Base-by-base conservation (phyloP, 1,140 invertebrate species). In the Hesperophylax magnus region DNA sequence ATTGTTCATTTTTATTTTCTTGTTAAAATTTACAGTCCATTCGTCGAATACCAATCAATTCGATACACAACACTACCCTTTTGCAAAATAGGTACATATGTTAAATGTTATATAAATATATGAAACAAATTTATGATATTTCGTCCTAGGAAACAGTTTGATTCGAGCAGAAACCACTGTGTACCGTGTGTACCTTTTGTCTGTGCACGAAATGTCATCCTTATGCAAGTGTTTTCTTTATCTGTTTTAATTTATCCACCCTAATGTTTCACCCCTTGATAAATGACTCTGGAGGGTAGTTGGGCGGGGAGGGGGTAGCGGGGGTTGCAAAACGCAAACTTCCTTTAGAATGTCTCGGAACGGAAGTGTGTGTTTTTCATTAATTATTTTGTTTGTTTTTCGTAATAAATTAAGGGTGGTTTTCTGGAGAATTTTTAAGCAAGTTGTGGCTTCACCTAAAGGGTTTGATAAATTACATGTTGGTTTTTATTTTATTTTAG, bases 231-330 rank as follows among this genome's bases (percentile, higher is more conserved):
- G 82, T 83, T 83, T 39, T 83, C 82, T 83, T 83, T 83, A 83
- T 83, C 82, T 83, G 61, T 83, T 83, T 83, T 83, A 83, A 83
- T 83, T 83, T 83, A 83, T 80, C 79, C 82, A 80, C 82, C 81
- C 79, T 80, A 80, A 74, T 80, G 74, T 79, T 82, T 82, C 61
- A 75, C 76, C 71, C 82, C 82, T 80, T 83, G 82, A 83, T 83
- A 83, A 83, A 83, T 83, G 63, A 83, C 82, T 74, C 27, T 54
- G 22, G 22, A 34, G 63, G 61, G 60, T 54, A 17, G 34, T 4
- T 7, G 34, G 34, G 34, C 34, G 7, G 69, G 39, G n/a, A 39
- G 54, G 54, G 22, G 31, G 39, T 27, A 20, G 34, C 31, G 54
- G 22, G 54, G 17, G n/a, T 24, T 47, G 75, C 65, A 82, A 82